Percentiles rank a stretch among this genome's conserved stretches.
phyloP scores from a whole-genome alignment of 2,113 vertebrate genomes.

The Rafetus swinhoei region DNA sequence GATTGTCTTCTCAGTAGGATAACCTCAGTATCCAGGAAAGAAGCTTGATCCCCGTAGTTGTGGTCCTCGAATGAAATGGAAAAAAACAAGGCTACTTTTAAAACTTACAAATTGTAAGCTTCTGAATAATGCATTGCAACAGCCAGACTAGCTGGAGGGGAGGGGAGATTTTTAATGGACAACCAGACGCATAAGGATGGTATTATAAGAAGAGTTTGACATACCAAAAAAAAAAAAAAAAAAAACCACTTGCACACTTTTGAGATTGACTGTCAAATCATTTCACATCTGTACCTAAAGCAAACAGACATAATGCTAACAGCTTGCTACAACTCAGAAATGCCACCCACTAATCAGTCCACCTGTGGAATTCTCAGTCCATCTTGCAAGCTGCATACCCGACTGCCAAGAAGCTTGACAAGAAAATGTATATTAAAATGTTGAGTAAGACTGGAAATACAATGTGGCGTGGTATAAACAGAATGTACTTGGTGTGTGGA shows the following conservation, averaged over 20 bases:
- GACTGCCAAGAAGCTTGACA: constrained; percentile 86
- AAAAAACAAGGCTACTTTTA: constrained; percentile 67
- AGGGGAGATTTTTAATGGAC: constrained; percentile 72
- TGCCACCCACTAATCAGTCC: constrained; percentile 89
- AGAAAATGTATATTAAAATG: constrained; percentile 88
- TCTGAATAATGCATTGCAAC: constrained; percentile 68
- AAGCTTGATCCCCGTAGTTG: constrained; percentile 56
- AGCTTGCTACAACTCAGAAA: constrained; percentile 88
- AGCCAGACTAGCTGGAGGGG: constrained; percentile 72
- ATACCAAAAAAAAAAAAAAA: constrained; percentile 67
- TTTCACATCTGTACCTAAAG: constrained; percentile 89
- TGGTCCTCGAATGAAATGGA: constrained; percentile 51
- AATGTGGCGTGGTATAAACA: constrained; percentile 76
- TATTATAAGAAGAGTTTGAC: constrained; percentile 82
- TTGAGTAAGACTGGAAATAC: constrained; percentile 83
- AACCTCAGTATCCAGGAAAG: constrained; percentile 43
- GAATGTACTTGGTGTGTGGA: constrained; percentile 61
- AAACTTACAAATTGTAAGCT: constrained; percentile 75
- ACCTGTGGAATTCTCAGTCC: constrained; percentile 88
- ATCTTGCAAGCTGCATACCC: constrained; percentile 83
- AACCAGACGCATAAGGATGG: constrained; percentile 73
- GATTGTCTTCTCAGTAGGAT: constrained; percentile 2
- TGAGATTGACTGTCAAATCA: constrained; percentile 87
- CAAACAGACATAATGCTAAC: constrained; percentile 89
- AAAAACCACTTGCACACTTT: constrained; percentile 81